phyloP scores from a whole-genome alignment of 2,113 vertebrate genomes.

The Alces alces region DNA sequence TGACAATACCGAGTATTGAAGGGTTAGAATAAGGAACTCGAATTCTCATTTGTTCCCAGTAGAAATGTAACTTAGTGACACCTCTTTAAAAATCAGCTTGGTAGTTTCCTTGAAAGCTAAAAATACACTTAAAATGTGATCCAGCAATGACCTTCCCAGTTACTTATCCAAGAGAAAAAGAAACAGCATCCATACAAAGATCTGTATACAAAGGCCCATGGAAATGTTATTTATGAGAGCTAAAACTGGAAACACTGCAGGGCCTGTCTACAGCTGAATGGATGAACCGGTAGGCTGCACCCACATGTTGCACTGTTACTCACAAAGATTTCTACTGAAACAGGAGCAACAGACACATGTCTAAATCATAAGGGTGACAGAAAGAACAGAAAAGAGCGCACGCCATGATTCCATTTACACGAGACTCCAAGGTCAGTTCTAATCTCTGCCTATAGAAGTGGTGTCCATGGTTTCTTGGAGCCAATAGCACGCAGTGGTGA shows the following conservation, averaged over 20 bases:
- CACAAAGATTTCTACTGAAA: background rate
- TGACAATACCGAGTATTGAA: fast-evolving
- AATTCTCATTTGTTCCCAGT: background rate
- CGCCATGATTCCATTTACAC: fast-evolving
- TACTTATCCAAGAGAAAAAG: background rate
- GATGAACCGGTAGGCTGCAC: fast-evolving
- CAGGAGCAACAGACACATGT: fast-evolving
- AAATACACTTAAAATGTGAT: background rate
- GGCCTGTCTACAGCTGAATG: fast-evolving
- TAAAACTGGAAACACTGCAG: fast-evolving
- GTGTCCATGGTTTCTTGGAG: fast-evolving
- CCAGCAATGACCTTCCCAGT: too few relatives aligned
- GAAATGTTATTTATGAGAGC: background rate
- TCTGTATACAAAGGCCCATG: fast-evolving
- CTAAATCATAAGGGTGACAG: too few relatives aligned
- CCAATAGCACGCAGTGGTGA: fast-evolving
- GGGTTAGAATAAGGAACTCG: fast-evolving
- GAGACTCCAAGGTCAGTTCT: fast-evolving
- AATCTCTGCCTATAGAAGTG: fast-evolving
- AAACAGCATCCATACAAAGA: background rate
- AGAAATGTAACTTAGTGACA: background rate
- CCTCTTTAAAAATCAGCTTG: background rate
- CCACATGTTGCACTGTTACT: fast-evolving
- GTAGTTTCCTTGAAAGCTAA: background rate
- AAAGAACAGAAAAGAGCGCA: too few relatives aligned